These are phyloP conservation scores for Biston betularia DNA, from an alignment of 2,888 invertebrate genomes.

Conservation along the genomic window DNA sequence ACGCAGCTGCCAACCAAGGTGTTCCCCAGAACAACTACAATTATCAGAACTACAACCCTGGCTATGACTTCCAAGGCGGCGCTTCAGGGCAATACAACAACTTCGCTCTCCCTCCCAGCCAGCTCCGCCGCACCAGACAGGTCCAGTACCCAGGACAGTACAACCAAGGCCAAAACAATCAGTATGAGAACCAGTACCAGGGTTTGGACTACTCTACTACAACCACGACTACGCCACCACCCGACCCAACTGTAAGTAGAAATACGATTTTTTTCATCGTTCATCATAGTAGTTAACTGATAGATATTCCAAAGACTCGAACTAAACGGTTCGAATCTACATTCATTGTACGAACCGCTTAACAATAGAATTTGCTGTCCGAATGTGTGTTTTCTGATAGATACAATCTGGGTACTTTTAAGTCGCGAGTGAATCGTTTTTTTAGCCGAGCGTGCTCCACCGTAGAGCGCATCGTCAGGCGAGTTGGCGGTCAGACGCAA, in stretches of 20 bases:
- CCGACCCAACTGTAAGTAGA: slow-evolving; percentile 76
- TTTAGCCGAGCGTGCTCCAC: too few species aligned
- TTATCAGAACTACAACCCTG: slow-evolving; percentile 8
- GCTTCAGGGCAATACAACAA: slow-evolving; percentile 46
- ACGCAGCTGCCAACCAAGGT: slow-evolving; percentile 41
- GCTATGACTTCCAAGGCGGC: slow-evolving; percentile 36
- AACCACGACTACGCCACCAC: slow-evolving; percentile 54
- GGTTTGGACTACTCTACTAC: slow-evolving; percentile 30
- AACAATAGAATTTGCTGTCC: too few species aligned
- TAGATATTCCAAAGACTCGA: too few species aligned
- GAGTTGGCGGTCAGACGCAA: too few species aligned
- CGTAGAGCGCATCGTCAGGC: too few species aligned
- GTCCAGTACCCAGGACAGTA: slow-evolving; percentile 46
- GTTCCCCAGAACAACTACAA: slow-evolving; percentile 37
- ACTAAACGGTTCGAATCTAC: too few species aligned
- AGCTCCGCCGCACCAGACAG: slow-evolving; percentile 43
- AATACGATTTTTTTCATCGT: background rate
- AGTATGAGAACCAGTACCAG: slow-evolving; percentile 24
- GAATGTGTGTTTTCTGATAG: too few species aligned
- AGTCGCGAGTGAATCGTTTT: too few species aligned
- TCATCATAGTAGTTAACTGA: background rate
- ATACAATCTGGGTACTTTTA: too few species aligned
- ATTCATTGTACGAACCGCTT: too few species aligned
- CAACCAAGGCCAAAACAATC: slow-evolving; percentile 42
- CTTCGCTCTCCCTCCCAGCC: slow-evolving; percentile 33